Evolutionary conservation across 2,888 invertebrate species (phyloP).

Genomic region (Yponomeuta malinellus): DNA sequence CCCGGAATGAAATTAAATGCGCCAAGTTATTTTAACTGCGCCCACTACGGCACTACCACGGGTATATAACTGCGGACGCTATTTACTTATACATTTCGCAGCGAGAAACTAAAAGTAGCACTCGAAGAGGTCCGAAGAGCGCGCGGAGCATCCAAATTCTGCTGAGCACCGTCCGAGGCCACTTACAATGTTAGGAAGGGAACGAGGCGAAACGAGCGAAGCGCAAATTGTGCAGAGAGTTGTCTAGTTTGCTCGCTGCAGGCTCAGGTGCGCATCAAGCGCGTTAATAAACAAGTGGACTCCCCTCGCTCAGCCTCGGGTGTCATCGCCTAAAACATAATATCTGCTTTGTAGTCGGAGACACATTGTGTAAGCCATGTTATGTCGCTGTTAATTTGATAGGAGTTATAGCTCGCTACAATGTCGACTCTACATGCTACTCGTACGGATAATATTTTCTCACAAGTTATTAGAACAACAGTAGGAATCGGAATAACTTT

Average conservation of each 20-base stretch:
- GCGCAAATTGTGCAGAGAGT: not conserved
- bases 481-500: too few relatives aligned
- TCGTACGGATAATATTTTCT: not conserved
- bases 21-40: not conserved
- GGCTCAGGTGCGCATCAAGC: not conserved
- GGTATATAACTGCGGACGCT: not conserved
- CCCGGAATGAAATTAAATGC: slow-evolving; percentile 4
- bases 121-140: not conserved
- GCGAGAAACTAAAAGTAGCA: not conserved
- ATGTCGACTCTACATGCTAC: not conserved
- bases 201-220: not conserved
- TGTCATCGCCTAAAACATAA: slow-evolving; percentile 3
- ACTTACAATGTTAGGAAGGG: not conserved
- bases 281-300: not conserved
- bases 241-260: not conserved
- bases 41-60: not conserved
- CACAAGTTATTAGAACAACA: too few relatives aligned
- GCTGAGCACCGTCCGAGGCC: not conserved
- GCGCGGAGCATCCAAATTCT: not conserved
- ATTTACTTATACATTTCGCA: not conserved
- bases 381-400: not conserved
- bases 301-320: not conserved
- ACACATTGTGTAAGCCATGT: not conserved
- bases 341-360: not conserved
- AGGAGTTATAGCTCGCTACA: not conserved